Evolutionary conservation across 2,113 vertebrate genomes (phyloP).

Genomic region (Nothoprocta perdicaria): DNA sequence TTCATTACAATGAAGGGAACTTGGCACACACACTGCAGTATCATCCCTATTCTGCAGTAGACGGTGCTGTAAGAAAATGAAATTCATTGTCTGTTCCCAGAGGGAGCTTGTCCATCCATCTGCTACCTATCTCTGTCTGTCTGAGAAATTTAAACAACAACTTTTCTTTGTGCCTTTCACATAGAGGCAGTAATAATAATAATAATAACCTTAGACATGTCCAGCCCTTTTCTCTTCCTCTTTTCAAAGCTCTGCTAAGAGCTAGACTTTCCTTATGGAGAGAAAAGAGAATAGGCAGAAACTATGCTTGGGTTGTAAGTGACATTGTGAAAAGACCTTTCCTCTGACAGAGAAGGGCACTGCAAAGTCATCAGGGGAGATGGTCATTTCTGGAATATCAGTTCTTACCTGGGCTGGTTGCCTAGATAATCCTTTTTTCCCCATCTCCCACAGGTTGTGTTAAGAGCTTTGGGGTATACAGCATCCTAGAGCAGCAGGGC

Average conservation of each 20-base stretch:
- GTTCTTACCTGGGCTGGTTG: background rate
- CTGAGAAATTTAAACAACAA: conserved; percentile 37
- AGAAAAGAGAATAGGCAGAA: background rate
- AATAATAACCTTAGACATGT: conserved; percentile 31
- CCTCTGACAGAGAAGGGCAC: background rate
- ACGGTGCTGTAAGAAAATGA: conserved; percentile 42
- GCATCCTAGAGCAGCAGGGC: background rate
- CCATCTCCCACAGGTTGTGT: background rate
- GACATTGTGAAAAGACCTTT: background rate
- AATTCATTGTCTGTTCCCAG: conserved; percentile 59
- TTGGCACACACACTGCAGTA: conserved; percentile 57
- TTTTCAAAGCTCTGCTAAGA: conserved; percentile 11
- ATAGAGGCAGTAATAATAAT: conserved; percentile 14
- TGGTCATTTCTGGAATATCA: background rate
- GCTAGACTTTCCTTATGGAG: background rate
- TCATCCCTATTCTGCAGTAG: conserved; percentile 50
- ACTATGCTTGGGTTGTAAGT: background rate
- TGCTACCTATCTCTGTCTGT: conserved; percentile 56
- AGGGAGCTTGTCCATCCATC: conserved; percentile 42
- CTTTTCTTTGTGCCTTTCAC: conserved; percentile 6
- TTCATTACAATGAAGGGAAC: conserved; percentile 10
- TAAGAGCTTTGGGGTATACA: background rate
- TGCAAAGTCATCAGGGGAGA: background rate
- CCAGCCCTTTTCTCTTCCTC: background rate
- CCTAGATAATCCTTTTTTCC: background rate